Conservation (phyloP, 2,797 vertebrate species). For the Sebastolobus alascanus region DNA sequence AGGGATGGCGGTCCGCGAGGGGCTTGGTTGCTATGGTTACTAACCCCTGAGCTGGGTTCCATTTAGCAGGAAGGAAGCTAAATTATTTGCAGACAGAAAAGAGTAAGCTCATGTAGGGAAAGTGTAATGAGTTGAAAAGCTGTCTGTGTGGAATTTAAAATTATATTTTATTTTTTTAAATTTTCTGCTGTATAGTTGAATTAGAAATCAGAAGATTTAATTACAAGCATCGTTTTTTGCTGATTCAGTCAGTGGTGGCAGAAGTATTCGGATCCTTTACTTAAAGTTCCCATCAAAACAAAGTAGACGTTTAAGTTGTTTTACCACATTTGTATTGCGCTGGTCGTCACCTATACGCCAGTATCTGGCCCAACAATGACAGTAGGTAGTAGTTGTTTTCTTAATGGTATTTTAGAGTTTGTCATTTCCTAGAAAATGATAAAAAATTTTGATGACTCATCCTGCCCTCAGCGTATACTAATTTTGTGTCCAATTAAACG, state of each 20-base stretch:
- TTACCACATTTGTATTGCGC: not conserved
- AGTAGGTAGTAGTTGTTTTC: not conserved
- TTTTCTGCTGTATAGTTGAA: not conserved
- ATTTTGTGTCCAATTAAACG: not conserved
- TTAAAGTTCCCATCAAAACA: not conserved
- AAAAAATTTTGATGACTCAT: not conserved
- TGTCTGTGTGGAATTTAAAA: slow-evolving; percentile 10
- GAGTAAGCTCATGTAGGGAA: slow-evolving; percentile 57
- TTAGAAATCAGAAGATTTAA: not conserved
- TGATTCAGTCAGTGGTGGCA: not conserved
- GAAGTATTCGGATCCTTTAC: not conserved
- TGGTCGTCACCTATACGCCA: not conserved
- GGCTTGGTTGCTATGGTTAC: slow-evolving; percentile 85
- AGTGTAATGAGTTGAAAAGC: slow-evolving; percentile 58
- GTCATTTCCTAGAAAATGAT: not conserved
- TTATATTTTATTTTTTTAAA: not conserved
- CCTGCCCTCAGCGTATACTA: not conserved
- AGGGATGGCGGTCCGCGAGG: slow-evolving; percentile 84
- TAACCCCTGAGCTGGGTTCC: slow-evolving; percentile 82
- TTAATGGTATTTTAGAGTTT: too few species aligned
- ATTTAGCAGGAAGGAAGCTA: slow-evolving; percentile 80
- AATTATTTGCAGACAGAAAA: slow-evolving; percentile 81
- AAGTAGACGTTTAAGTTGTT: not conserved
- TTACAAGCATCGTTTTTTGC: slow-evolving; percentile 6
- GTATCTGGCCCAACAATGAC: not conserved